Evolutionary conservation across 2,113 vertebrate species (phyloP).

Genomic region (Melierax canorus): DNA sequence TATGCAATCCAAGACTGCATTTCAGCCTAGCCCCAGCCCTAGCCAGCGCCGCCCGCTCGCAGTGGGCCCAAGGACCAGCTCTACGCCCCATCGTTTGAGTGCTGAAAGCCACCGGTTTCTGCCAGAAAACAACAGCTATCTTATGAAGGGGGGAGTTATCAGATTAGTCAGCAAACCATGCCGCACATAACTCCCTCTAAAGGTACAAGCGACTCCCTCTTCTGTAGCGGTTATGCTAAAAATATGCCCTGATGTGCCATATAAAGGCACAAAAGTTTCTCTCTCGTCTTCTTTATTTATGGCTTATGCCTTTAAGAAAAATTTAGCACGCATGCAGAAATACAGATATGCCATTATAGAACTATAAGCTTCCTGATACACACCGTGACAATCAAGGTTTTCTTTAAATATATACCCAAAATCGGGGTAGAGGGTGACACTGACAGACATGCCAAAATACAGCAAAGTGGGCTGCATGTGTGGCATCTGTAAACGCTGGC

Average conservation of each 20-base stretch:
- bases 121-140: constrained; percentile 27
- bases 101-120: neutral
- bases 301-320: neutral
- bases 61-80: neutral
- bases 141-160: neutral
- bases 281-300: neutral
- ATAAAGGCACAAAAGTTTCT: constrained; percentile 3
- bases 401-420: neutral
- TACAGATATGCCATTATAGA: neutral
- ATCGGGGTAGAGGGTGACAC: neutral
- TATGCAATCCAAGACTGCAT: too few relatives aligned
- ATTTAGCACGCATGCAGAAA: neutral
- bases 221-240: neutral
- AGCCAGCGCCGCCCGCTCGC: neutral
- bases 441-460: neutral
- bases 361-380: neutral
- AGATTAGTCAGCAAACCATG: constrained; percentile 15
- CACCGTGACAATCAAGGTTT: neutral
- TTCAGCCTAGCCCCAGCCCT: constrained; percentile 52
- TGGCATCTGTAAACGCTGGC: rapidly evolving
- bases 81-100: neutral
- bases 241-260: neutral
- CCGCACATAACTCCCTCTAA: neutral
- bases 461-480: neutral
- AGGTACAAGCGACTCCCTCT: constrained; percentile 16